Base-by-base conservation (phyloP, 2,113 vertebrate species). In the Elachura formosa region DNA sequence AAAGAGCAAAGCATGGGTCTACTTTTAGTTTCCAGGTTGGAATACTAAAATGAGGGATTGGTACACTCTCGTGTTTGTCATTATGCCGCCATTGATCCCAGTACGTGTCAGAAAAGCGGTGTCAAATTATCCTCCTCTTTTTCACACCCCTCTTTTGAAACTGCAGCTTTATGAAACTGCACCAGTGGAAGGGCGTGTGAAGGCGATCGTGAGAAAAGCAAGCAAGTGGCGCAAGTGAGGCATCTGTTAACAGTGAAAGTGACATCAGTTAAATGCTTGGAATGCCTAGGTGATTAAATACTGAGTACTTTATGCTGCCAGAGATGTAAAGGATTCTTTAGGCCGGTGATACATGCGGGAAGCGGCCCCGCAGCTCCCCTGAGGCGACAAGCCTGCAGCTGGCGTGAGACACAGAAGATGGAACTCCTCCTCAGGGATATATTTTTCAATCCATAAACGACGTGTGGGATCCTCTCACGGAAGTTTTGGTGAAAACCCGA, bases 401-500 rank as follows among this genome's bases (percentile, higher is more conserved):
- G 34, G 13, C 36, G 7, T 33, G 49, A 63, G 31, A 34, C 84
- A 38, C 59, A 62, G 83, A 36, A 56, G 7, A 74, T 8, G 8
- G 22, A 33, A 0, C 3, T 59, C 16, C 41, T 48, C 36, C 0
- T 0, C 18, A 51, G 12, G 26, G 26, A 28, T 11, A 2, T 17
- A 24, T 9, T 13, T 58, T 7, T 6, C 2, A 12, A 41, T 6
- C 10, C 10, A 10, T 11, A 14, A 23, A 25, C 0, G 17, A 9
- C 19, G 2, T 0, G 31, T 16, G n/a, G 8, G 4, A 3, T 11
- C 8, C 14, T 9, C 22, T 18, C 9, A 14, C 10, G 1, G 4
- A 2, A 22, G 2, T 5, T 52, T 4, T 1, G 34, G 33, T 1
- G 45, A 51, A 33, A 67, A 33, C 21, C 18, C 7, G 6, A 36